Percentiles rank a stretch among this genome's conserved stretches.
Conservation (phyloP, 2,888 invertebrate genomes). For the Drosophila quinaria region DNA sequence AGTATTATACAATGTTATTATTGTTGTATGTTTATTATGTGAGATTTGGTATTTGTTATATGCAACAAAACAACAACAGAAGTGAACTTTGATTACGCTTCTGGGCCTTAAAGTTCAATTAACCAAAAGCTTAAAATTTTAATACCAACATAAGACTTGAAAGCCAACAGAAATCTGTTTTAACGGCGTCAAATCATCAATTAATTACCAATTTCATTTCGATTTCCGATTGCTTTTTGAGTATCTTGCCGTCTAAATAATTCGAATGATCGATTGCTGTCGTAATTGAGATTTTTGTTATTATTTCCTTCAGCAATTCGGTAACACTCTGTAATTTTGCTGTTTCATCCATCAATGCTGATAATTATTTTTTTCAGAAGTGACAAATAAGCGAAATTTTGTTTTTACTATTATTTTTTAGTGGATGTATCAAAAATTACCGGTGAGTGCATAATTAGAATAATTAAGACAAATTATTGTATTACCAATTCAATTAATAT, state of each 20-base stretch:
- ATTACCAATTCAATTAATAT: background rate
- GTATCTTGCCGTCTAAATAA: background rate
- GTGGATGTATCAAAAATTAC: background rate
- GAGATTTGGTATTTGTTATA: conserved; percentile 68
- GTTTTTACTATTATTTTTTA: background rate
- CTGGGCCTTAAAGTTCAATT: conserved; percentile 20
- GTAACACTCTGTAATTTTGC: conserved; percentile 4
- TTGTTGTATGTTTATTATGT: conserved; percentile 66
- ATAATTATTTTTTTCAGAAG: background rate
- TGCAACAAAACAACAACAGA: conserved; percentile 33
- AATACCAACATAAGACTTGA: background rate
- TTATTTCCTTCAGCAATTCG: conserved; percentile 2
- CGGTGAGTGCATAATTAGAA: background rate
- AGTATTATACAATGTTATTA: conserved; percentile 15
- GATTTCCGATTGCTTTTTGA: conserved; percentile 7
- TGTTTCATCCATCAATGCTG: background rate
- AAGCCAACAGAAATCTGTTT: background rate
- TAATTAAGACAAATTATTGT: background rate
- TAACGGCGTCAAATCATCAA: background rate
- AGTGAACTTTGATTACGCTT: conserved; percentile 45
- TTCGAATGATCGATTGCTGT: background rate
- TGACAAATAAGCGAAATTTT: background rate
- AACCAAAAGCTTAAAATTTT: conserved; percentile 1
- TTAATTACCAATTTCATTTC: conserved; percentile 9
- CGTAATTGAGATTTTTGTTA: too few species aligned